These are phyloP conservation scores for Daptonema setosum DNA, from an alignment of 2,888 invertebrate species.

Conservation along the genomic window DNA sequence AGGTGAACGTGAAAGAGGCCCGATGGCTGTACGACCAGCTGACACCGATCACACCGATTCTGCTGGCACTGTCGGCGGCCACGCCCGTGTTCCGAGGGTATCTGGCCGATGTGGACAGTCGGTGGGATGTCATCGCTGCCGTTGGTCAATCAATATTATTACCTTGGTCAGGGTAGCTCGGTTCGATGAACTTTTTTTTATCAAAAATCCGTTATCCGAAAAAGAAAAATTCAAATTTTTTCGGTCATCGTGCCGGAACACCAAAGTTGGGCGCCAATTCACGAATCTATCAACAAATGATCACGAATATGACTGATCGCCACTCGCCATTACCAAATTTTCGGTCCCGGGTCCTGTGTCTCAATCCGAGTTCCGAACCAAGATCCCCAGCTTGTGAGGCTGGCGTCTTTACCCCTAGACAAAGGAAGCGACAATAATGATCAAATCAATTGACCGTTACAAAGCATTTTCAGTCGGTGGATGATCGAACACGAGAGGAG, in stretches of 20 bases:
- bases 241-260: not conserved
- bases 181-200: not conserved
- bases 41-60: conserved; percentile 82
- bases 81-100: conserved; percentile 81
- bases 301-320: too few species aligned
- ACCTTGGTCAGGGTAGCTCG: not conserved
- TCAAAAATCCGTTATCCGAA: too few species aligned
- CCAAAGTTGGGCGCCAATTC: too few species aligned
- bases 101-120: conserved; percentile 80
- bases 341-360: too few species aligned
- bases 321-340: too few species aligned
- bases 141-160: conserved; percentile 6
- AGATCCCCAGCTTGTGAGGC: too few species aligned
- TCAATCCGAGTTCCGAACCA: too few species aligned
- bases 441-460: too few species aligned
- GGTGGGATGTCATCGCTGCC: conserved; percentile 87
- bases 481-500: conserved; percentile 78
- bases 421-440: too few species aligned
- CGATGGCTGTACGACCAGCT: conserved; percentile 85
- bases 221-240: not conserved
- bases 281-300: too few species aligned
- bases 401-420: too few species aligned
- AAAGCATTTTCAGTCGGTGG: conserved; percentile 68
- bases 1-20: conserved; percentile 66
- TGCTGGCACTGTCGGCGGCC: conserved; percentile 90